phyloP scores from a whole-genome alignment of 35 echinoderm and acorn worm species.

The Heliocidaris tuberculata region DNA sequence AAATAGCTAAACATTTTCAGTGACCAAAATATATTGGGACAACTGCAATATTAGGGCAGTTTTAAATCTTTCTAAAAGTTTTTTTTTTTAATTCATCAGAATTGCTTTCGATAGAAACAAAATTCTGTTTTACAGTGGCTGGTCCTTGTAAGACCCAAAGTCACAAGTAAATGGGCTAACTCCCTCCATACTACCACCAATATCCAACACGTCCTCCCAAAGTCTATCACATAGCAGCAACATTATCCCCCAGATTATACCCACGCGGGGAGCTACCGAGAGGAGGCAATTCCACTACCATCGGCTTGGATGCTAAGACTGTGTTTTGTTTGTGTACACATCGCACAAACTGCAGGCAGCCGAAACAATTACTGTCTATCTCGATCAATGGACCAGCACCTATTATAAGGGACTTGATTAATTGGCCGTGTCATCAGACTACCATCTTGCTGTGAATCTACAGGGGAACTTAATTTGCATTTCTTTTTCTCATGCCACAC shows the following conservation, averaged over 20 bases:
- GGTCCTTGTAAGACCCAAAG: neutral
- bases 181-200: neutral
- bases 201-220: neutral
- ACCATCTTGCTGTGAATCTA: neutral
- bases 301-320: neutral
- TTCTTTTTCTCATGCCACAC: neutral
- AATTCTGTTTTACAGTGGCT: neutral
- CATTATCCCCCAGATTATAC: neutral
- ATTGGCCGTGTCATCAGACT: neutral
- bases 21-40: too few relatives aligned
- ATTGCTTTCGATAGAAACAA: neutral
- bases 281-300: neutral
- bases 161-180: slow-evolving; percentile 16
- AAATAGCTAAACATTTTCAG: too few relatives aligned
- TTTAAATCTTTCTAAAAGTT: too few relatives aligned
- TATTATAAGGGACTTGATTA: neutral
- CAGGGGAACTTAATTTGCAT: neutral
- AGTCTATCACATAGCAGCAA: neutral
- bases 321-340: slow-evolving; percentile 8
- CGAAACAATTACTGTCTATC: slow-evolving; percentile 11
- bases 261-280: neutral
- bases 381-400: slow-evolving; percentile 14
- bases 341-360: neutral
- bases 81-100: too few relatives aligned
- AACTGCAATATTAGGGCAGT: too few relatives aligned